Conservation (phyloP, 1,140 invertebrate species). For the Nephotettix cincticeps region DNA sequence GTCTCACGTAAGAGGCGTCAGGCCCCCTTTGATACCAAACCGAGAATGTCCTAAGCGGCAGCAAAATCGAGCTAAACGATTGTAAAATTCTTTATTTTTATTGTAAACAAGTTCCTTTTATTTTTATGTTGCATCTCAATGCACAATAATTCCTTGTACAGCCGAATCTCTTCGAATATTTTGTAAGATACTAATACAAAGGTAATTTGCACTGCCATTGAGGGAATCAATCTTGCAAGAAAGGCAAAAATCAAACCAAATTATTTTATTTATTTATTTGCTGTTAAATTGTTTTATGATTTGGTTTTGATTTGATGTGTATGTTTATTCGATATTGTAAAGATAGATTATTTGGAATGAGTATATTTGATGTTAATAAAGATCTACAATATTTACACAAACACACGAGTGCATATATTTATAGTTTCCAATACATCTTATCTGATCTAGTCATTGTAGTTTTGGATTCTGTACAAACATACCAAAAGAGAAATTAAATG, state of each 20-base stretch:
- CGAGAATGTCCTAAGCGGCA: conserved; percentile 12
- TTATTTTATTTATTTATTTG: conserved; percentile 1
- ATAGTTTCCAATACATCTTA: conserved; percentile 16
- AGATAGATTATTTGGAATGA: conserved; percentile 15
- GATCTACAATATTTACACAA: conserved; percentile 21
- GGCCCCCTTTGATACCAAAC: conserved; percentile 23
- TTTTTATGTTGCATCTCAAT: background rate
- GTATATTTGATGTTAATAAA: conserved; percentile 24
- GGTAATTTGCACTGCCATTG: conserved; percentile 11
- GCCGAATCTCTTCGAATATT: background rate
- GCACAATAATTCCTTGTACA: background rate
- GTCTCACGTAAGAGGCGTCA: background rate
- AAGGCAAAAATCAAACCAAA: conserved; percentile 9
- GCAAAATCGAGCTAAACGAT: conserved; percentile 24
- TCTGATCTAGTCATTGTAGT: conserved; percentile 31
- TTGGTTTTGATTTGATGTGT: conserved; percentile 19
- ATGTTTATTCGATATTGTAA: conserved; percentile 2
- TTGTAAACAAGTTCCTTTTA: conserved; percentile 33
- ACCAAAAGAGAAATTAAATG: conserved; percentile 27
- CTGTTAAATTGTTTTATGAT: conserved; percentile 8
- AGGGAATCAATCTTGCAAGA: background rate
- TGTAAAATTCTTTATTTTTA: conserved; percentile 24
- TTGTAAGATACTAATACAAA: background rate
- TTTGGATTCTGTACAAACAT: conserved; percentile 30
- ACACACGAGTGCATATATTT: conserved; percentile 2